These are phyloP conservation scores for Sebastes nivosus DNA, from an alignment of 2,797 vertebrate genomes.

Conservation along the genomic window DNA sequence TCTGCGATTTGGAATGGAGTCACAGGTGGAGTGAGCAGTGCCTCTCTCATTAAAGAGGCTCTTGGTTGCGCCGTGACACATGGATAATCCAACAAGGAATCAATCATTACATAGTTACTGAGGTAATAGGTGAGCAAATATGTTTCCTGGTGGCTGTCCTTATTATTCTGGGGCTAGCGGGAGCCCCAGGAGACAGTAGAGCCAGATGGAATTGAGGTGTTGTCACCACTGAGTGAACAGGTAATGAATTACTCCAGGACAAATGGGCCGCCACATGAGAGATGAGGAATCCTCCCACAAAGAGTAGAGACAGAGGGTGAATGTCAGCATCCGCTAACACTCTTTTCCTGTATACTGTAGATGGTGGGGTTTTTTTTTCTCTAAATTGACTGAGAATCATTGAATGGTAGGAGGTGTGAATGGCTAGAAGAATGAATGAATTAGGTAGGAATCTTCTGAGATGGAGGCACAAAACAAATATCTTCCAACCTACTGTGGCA, in stretches of 20 bases:
- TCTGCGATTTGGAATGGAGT: conserved; percentile 56
- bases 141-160: conserved; percentile 76
- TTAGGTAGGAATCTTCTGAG: not conserved
- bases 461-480: conserved; percentile 14
- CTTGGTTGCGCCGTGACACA: conserved; percentile 71
- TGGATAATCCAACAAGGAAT: conserved; percentile 79
- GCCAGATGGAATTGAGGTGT: conserved; percentile 83
- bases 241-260: conserved; percentile 84
- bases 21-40: conserved; percentile 55
- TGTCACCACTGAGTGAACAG: conserved; percentile 80
- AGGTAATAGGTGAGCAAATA: conserved; percentile 80
- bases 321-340: conserved; percentile 38
- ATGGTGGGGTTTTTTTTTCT: not conserved
- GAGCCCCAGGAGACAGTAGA: conserved; percentile 61
- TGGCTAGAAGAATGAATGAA: not conserved
- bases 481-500: not conserved
- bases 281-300: conserved; percentile 61
- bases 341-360: conserved; percentile 3
- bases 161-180: conserved; percentile 68
- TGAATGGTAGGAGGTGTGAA: not conserved
- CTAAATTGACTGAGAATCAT: not conserved
- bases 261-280: conserved; percentile 79
- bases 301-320: conserved; percentile 44
- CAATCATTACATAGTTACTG: conserved; percentile 79
- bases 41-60: conserved; percentile 66